phyloP scores from a whole-genome alignment of 2,888 invertebrate genomes.

The Harmothoe impar region DNA sequence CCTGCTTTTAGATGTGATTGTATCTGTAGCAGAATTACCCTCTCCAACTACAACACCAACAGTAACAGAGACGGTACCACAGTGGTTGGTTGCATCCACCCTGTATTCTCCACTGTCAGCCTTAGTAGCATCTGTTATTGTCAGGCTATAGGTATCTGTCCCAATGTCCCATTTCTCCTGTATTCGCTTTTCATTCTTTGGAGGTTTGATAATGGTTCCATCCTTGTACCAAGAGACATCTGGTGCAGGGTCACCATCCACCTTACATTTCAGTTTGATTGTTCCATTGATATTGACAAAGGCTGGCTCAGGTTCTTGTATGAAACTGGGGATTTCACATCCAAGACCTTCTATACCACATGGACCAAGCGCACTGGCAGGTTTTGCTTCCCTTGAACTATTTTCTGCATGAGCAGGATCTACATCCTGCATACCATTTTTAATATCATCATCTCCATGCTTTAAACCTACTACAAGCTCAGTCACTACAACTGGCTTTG shows the following conservation, averaged over 20 bases:
- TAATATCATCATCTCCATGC: background rate
- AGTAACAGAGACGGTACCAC: slow-evolving; percentile 72
- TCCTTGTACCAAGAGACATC: slow-evolving; percentile 90
- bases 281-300: background rate
- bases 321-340: slow-evolving; percentile 28
- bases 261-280: slow-evolving; percentile 16
- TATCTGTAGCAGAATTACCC: no score
- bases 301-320: background rate
- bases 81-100: slow-evolving; percentile 74
- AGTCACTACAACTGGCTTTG: no score
- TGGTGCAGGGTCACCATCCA: slow-evolving; percentile 78
- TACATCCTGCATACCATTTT: background rate
- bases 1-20: background rate
- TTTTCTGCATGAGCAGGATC: background rate
- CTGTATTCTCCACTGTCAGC: slow-evolving; percentile 77
- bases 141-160: slow-evolving; percentile 71
- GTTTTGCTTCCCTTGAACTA: background rate
- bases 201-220: slow-evolving; percentile 71
- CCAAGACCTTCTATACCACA: slow-evolving; percentile 33
- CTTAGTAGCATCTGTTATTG: slow-evolving; percentile 71
- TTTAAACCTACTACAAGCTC: no score
- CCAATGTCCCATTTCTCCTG: slow-evolving; percentile 58
- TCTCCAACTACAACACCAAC: slow-evolving; percentile 64
- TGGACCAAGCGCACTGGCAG: background rate
- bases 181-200: background rate